These are phyloP conservation scores for Periophthalmus magnuspinnatus DNA, from an alignment of 2,797 vertebrate genomes.

Conservation along the genomic window DNA sequence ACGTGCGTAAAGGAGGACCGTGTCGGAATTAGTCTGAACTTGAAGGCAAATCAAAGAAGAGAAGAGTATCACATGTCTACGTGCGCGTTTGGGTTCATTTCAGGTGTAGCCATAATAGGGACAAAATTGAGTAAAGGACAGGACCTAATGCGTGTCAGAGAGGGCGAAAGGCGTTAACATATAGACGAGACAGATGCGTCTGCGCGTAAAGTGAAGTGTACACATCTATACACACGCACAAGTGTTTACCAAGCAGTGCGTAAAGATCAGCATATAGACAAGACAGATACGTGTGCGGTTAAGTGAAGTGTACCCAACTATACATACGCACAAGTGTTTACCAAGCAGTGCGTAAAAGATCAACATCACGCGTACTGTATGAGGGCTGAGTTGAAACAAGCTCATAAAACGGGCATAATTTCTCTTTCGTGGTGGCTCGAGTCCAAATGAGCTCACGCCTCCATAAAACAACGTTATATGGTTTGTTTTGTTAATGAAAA, in stretches of 20 bases:
- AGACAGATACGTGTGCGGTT: too few relatives aligned
- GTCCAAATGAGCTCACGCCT: neutral
- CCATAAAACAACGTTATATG: neutral
- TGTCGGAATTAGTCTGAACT: conserved; percentile 31
- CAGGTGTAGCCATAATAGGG: neutral
- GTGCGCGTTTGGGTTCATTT: conserved; percentile 26
- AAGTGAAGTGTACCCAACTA: neutral
- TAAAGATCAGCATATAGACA: conserved; percentile 4
- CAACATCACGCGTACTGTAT: neutral
- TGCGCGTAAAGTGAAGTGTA: too few relatives aligned
- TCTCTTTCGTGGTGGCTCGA: neutral
- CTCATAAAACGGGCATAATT: neutral
- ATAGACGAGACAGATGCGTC: too few relatives aligned
- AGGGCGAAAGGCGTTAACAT: neutral
- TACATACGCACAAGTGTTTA: conserved; percentile 26
- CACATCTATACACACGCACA: neutral
- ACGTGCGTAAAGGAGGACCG: conserved; percentile 16
- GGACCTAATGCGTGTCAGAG: neutral
- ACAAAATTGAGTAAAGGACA: neutral
- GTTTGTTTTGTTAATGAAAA: neutral
- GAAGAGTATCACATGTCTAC: conserved; percentile 33
- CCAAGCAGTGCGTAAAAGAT: conserved; percentile 12
- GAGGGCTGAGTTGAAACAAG: neutral
- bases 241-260: conserved; percentile 16
- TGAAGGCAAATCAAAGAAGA: conserved; percentile 31